Conservation (phyloP, 2,113 vertebrate genomes). For the Otus sunia region DNA sequence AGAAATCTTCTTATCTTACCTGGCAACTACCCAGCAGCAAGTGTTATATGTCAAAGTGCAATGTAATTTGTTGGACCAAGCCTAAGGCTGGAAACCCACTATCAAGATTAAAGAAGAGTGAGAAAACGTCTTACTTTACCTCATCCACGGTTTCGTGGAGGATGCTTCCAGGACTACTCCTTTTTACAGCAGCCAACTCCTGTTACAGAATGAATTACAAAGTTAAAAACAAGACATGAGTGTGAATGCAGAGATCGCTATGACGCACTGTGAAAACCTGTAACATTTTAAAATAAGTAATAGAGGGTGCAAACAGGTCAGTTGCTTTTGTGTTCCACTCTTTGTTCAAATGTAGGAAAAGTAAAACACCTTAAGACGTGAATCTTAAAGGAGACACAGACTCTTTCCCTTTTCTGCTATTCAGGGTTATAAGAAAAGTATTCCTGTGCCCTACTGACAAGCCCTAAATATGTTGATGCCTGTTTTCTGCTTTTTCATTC, state of each 20-base stretch:
- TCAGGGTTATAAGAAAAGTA: neutral
- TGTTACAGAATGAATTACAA: neutral
- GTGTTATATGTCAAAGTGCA: neutral
- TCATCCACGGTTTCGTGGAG: neutral
- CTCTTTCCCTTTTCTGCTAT: neutral
- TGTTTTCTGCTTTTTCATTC: neutral
- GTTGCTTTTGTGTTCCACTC: neutral
- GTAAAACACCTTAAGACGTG: neutral
- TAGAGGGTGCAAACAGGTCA: neutral
- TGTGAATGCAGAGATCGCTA: neutral
- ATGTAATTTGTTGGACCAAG: neutral
- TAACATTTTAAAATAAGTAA: neutral
- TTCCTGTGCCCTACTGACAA: neutral
- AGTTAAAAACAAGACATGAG: neutral
- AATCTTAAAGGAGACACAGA: neutral
- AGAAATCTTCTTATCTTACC: neutral
- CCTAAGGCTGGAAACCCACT: neutral
- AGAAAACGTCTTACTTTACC: neutral
- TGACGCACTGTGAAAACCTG: neutral
- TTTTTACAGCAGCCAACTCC: neutral
- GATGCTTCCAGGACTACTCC: neutral
- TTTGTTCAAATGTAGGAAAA: neutral
- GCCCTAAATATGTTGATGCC: neutral
- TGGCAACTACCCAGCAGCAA: neutral
- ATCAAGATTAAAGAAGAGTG: neutral